Evolutionary conservation across 2,797 vertebrate species (phyloP).

Genomic region (Paratrypauchen microcephalus): DNA sequence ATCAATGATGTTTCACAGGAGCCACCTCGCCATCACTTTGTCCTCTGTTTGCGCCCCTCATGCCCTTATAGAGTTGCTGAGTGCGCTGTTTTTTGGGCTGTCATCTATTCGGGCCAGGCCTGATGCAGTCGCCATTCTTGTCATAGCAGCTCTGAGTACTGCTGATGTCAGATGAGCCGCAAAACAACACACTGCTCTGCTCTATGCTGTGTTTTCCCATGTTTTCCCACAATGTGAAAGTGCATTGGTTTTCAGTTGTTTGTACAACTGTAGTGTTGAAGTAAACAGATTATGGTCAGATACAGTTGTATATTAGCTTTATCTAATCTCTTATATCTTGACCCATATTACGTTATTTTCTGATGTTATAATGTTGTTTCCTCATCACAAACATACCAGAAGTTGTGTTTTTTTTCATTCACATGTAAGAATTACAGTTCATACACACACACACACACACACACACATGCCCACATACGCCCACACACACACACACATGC

Average conservation of each 20-base stretch:
- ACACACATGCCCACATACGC: too few relatives aligned
- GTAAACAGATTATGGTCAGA: conserved; percentile 18
- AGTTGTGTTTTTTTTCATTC: too few relatives aligned
- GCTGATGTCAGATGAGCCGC: conserved; percentile 17
- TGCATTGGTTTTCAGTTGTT: background rate
- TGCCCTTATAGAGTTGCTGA: conserved; percentile 48
- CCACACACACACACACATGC: too few relatives aligned
- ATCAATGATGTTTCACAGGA: conserved; percentile 43
- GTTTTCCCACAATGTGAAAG: too few relatives aligned
- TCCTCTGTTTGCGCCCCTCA: conserved; percentile 32
- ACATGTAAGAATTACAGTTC: too few relatives aligned
- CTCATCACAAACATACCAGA: too few relatives aligned
- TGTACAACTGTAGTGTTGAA: conserved; percentile 6
- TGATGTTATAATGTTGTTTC: too few relatives aligned
- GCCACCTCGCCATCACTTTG: conserved; percentile 24
- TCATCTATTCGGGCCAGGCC: conserved; percentile 10
- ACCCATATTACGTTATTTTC: too few relatives aligned
- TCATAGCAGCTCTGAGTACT: conserved; percentile 47
- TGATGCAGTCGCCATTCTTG: conserved; percentile 30
- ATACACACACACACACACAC: too few relatives aligned
- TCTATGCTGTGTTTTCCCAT: background rate
- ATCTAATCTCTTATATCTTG: too few relatives aligned
- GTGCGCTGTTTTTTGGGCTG: conserved; percentile 25
- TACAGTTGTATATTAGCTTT: background rate
- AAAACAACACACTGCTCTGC: conserved; percentile 4